These are phyloP conservation scores for Larimichthys crocea DNA, from an alignment of 2,113 vertebrate species.

Conservation along the genomic window DNA sequence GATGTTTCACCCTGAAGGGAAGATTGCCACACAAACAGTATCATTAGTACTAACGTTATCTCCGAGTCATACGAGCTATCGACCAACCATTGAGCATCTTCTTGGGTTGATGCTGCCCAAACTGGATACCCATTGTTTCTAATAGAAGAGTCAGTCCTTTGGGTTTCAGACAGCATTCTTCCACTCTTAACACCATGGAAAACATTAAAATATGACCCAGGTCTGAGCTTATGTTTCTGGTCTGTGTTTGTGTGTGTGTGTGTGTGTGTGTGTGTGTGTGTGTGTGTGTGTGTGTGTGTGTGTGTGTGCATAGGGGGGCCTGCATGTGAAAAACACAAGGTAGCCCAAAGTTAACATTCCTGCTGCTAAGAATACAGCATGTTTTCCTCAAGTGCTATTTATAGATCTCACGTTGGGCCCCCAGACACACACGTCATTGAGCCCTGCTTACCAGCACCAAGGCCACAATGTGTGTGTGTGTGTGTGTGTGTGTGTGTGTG, in stretches of 20 bases:
- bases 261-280: conserved; percentile 30
- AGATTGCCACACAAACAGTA: not conserved
- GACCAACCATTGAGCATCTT: not conserved
- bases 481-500: conserved; percentile 22
- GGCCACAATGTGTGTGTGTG: conserved; percentile 27
- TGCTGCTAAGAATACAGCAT: conserved; percentile 68
- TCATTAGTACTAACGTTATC: not conserved
- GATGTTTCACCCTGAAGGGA: not conserved
- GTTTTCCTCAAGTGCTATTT: conserved; percentile 71
- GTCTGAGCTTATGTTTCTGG: conserved; percentile 49
- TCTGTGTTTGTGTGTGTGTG: conserved; percentile 33
- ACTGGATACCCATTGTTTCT: conserved; percentile 3
- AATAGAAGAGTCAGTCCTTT: conserved; percentile 5
- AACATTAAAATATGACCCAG: conserved; percentile 48
- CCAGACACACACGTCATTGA: conserved; percentile 68
- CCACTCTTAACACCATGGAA: conserved; percentile 63
- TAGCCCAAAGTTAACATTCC: conserved; percentile 65
- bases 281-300: conserved; percentile 35
- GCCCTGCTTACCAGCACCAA: conserved; percentile 61
- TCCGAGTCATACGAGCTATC: not conserved
- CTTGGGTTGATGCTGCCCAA: not conserved
- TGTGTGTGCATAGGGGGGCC: conserved; percentile 1
- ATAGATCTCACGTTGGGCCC: conserved; percentile 69
- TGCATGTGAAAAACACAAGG: conserved; percentile 38
- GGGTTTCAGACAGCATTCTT: conserved; percentile 50